Base-by-base conservation (phyloP, 2,113 vertebrate genomes). In the Dolichallabes microphthalmus region DNA sequence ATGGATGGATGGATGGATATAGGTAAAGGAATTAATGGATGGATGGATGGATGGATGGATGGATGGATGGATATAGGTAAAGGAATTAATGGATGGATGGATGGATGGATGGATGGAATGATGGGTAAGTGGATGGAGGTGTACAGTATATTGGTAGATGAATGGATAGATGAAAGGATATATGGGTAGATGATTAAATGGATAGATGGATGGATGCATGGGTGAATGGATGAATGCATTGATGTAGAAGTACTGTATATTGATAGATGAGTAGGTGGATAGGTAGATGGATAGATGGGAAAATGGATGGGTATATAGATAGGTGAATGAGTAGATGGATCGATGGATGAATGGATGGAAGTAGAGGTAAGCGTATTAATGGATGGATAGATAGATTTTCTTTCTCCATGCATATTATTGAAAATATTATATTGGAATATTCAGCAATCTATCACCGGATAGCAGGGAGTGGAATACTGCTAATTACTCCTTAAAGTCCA, bases 301-400 rank as follows among this genome's bases (percentile, higher is more conserved):
- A 20, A 13, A 39, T 39, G 8, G 4, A 9, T 71, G 3, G 15
- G 7, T 32, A 15, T 14, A 22, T 35, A 4, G 32, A 4, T 71
- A 32, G 19, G 9, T 22, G 8, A 19, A 74, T 9, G 25, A 4
- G 45, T 14, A 27, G 71, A 75, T 75, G 39, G 12, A 45, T 45
- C 7, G 45, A 8, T 45, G 45, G 45, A 45, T 45, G 45, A 45
- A 45, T 45, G 45, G 45, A 45, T 45, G 45, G 45, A 45, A 45
- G 45, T 45, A 22, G 19, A 12, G 68, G 1, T 71, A 35, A 20
- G 9, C 7, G 5, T 45, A 8, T 45, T 8, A 45, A 45, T 22
- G 35, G 20, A 52, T 10, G 25, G 1, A 25, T 14, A 27, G 71
- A 75, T 75, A 20, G 22, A 85, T 85, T 20, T 87, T 90, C 89